phyloP scores from a whole-genome alignment of 2,113 vertebrate species.

The Ondatra zibethicus region DNA sequence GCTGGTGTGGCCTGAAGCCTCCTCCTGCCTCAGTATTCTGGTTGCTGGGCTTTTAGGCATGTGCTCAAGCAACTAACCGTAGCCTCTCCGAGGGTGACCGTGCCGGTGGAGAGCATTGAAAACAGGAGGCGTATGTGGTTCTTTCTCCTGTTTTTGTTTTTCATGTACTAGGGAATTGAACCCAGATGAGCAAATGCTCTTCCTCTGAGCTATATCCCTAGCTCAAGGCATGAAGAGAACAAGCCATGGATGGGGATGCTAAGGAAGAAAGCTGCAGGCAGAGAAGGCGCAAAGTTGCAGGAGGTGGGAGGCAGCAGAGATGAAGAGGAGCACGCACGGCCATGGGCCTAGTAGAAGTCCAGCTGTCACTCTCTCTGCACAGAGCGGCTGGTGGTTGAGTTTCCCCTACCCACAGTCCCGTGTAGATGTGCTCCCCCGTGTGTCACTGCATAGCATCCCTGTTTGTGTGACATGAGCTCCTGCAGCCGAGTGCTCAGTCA shows the following conservation, averaged over 20 bases:
- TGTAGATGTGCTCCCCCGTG: neutral
- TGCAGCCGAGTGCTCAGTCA: neutral
- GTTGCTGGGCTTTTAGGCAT: neutral
- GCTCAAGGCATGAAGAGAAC: neutral
- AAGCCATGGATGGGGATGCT: rapidly evolving
- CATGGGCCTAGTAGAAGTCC: neutral
- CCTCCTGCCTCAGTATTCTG: neutral
- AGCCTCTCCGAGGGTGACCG: no score
- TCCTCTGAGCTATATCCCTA: neutral
- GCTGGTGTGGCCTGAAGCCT: neutral
- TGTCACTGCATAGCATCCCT: neutral
- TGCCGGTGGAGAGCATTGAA: neutral
- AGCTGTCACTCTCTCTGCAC: neutral
- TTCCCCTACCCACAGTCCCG: neutral
- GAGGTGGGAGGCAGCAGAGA: neutral
- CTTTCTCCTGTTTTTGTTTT: neutral
- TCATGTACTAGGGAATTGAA: neutral
- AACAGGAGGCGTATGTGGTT: no score
- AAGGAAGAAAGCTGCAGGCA: neutral
- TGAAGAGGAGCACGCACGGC: no score
- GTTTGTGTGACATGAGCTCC: neutral
- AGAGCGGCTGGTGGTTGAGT: neutral
- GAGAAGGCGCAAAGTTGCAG: neutral
- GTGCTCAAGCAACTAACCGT: neutral
- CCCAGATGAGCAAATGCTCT: neutral